A percentile compares a stretch with the other conserved stretches of the same genome.
phyloP scores from a whole-genome alignment of 2,113 vertebrate species.

The Beaufortia kweichowensis region DNA sequence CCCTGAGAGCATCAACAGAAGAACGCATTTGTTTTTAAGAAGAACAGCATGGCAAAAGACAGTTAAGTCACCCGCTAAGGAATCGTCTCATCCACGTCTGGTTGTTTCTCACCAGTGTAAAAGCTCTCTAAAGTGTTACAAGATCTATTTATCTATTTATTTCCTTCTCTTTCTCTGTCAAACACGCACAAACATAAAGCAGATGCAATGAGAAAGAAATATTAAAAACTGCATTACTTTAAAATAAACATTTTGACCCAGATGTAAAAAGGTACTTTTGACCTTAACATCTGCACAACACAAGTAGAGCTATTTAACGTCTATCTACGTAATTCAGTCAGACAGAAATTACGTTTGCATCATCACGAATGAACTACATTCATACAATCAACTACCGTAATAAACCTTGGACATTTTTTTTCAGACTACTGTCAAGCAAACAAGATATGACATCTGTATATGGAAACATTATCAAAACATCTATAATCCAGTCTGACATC shows the following conservation, averaged over 20 bases:
- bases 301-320: background rate
- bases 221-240: background rate
- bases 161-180: background rate
- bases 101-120: constrained; percentile 34
- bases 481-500: background rate
- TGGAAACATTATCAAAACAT: constrained; percentile 2
- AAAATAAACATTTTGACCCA: constrained; percentile 2
- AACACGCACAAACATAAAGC: constrained; percentile 1
- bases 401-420: background rate
- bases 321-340: constrained; percentile 4
- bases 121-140: background rate
- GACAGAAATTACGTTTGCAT: background rate
- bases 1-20: constrained; percentile 18
- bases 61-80: constrained; percentile 31
- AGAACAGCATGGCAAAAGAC: constrained; percentile 35
- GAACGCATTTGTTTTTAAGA: constrained; percentile 13
- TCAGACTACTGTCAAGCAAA: constrained; percentile 12
- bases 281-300: background rate
- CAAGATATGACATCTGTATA: background rate
- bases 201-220: constrained; percentile 7
- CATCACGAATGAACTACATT: background rate
- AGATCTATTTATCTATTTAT: background rate
- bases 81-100: constrained; percentile 34
- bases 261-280: too few relatives aligned
- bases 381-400: background rate